Conservation (phyloP, 2,888 invertebrate species). For the Theretra japonica region DNA sequence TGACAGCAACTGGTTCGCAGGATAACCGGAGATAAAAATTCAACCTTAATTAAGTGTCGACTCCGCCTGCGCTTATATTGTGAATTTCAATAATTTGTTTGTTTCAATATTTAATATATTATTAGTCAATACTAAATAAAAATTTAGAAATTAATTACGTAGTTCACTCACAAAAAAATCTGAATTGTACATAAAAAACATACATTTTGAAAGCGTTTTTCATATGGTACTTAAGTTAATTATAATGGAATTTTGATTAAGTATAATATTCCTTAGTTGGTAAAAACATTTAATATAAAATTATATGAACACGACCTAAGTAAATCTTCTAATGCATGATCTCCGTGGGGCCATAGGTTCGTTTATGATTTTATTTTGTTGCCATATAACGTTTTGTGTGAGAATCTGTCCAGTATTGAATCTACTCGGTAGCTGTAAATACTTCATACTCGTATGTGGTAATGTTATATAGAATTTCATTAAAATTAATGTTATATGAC, state of each 20-base stretch:
- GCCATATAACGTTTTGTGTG: conserved; percentile 9
- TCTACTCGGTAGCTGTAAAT: conserved; percentile 9
- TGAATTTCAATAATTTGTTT: neutral
- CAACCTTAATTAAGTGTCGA: neutral
- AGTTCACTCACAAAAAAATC: no score
- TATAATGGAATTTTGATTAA: no score
- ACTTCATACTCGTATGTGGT: neutral
- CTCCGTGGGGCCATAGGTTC: conserved; percentile 5
- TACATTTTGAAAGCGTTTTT: no score
- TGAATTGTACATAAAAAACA: no score
- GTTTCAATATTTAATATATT: no score
- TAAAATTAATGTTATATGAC: neutral
- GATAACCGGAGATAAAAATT: neutral
- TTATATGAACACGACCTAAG: conserved; percentile 5
- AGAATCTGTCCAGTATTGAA: conserved; percentile 7
- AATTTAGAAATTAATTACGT: no score
- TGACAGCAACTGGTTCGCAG: conserved; percentile 15
- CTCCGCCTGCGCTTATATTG: neutral
- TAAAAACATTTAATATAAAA: no score
- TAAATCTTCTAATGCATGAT: conserved; percentile 15
- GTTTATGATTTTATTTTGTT: conserved; percentile 23
- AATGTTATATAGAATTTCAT: neutral
- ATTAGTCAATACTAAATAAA: no score
- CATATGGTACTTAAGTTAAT: no score
- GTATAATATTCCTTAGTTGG: no score